Conservation (phyloP, 2,888 invertebrate species). For the Calliphora vomitoria region DNA sequence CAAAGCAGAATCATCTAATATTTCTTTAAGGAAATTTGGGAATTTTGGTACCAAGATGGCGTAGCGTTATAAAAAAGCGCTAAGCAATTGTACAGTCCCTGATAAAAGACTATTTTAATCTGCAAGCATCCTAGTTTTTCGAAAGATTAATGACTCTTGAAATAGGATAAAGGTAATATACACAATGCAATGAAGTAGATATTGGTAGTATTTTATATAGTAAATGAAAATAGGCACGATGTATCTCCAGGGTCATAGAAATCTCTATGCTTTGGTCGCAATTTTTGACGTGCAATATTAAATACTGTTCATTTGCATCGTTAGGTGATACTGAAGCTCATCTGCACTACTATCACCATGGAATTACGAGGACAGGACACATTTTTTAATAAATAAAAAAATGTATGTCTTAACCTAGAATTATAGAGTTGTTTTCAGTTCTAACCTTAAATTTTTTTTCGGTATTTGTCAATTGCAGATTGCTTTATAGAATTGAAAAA, state of each 20-base stretch:
- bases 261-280: conserved; percentile 87
- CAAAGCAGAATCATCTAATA: not conserved
- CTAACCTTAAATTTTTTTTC: conserved; percentile 22
- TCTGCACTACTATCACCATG: conserved; percentile 83
- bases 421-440: not conserved
- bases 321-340: conserved; percentile 82
- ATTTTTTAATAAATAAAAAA: conserved; percentile 8
- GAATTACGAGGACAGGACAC: conserved; percentile 84
- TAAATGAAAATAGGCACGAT: conserved; percentile 84
- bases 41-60: conserved; percentile 20
- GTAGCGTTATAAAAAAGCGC: conserved; percentile 69
- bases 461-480: conserved; percentile 4
- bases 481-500: conserved; percentile 53
- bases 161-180: conserved; percentile 55
- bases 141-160: not conserved
- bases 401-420: conserved; percentile 1
- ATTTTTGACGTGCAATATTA: conserved; percentile 86
- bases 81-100: conserved; percentile 73
- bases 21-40: not conserved
- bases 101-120: conserved; percentile 67
- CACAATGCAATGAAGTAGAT: not conserved
- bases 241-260: conserved; percentile 87
- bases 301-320: conserved; percentile 83
- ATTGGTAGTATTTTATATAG: not conserved
- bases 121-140: conserved; percentile 47